A percentile compares a stretch with the other conserved stretches of the same genome.
Conservation (phyloP, 2,888 invertebrate species). For the Ernsta delagoae region DNA sequence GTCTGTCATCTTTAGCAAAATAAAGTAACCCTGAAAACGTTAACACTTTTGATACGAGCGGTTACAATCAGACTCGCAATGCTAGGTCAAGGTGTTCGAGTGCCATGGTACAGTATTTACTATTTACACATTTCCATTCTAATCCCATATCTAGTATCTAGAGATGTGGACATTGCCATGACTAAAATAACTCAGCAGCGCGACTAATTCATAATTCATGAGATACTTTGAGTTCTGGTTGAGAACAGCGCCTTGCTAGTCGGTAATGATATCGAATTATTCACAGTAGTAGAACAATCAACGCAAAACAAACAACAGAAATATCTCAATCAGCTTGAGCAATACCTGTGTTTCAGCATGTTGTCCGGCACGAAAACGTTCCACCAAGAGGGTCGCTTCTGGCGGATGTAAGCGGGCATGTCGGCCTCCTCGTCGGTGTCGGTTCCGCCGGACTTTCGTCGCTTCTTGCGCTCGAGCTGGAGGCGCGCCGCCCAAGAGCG, state of each 20-base stretch:
- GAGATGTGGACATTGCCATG: constrained; percentile 36
- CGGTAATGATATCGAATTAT: background rate
- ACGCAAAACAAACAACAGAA: constrained; percentile 2
- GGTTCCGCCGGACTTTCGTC: constrained; percentile 82
- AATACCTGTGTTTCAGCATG: constrained; percentile 88
- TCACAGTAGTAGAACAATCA: constrained; percentile 9
- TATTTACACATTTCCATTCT: constrained; percentile 62
- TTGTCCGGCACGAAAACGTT: constrained; percentile 93
- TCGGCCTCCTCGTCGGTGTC: constrained; percentile 76
- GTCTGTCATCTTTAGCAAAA: background rate
- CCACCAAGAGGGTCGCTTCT: constrained; percentile 95
- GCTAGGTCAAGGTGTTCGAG: constrained; percentile 73
- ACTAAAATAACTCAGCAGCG: constrained; percentile 42
- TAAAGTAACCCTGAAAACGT: constrained; percentile 55
- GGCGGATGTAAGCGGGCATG: constrained; percentile 79
- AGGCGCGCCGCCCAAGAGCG: constrained; percentile 86
- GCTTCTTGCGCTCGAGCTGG: constrained; percentile 81
- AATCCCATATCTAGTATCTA: constrained; percentile 52
- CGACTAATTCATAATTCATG: constrained; percentile 43
- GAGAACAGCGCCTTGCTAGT: constrained; percentile 21
- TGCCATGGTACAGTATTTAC: constrained; percentile 59
- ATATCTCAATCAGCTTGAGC: constrained; percentile 15
- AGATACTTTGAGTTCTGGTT: constrained; percentile 34
- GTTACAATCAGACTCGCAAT: constrained; percentile 62
- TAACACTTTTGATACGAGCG: constrained; percentile 55